phyloP scores from a whole-genome alignment of 2,888 invertebrate species.

The Polyploca ridens region DNA sequence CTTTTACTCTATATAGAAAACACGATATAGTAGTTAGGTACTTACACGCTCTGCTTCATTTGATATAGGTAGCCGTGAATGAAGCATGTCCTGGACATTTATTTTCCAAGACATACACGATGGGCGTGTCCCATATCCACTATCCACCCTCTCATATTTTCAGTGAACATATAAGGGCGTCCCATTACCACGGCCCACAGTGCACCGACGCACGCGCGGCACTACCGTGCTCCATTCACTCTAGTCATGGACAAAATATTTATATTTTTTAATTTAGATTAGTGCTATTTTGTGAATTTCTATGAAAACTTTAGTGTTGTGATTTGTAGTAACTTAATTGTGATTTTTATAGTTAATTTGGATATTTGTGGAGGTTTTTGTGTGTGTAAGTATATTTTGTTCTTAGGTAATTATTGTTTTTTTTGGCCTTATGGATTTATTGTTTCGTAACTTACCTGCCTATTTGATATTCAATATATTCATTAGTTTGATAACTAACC shows the following conservation, averaged over 20 bases:
- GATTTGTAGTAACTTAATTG: constrained; percentile 14
- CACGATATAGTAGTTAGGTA: too few relatives aligned
- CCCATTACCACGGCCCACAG: constrained; percentile 49
- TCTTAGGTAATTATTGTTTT: too few relatives aligned
- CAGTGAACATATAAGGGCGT: constrained; percentile 43
- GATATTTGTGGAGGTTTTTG: constrained; percentile 19
- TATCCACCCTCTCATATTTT: constrained; percentile 20
- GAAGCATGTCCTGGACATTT: neutral
- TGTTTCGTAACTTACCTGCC: too few relatives aligned
- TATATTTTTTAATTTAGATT: neutral
- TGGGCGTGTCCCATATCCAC: constrained; percentile 52
- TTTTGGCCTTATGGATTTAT: too few relatives aligned
- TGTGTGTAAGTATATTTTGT: neutral
- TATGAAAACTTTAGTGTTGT: constrained; percentile 3
- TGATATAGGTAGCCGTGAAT: neutral
- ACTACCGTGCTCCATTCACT: constrained; percentile 22
- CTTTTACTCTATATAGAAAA: too few relatives aligned
- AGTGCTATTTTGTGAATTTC: neutral
- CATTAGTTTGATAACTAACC: too few relatives aligned
- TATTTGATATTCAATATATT: too few relatives aligned
- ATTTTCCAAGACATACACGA: constrained; percentile 13
- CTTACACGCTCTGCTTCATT: too few relatives aligned
- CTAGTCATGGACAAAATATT: constrained; percentile 16
- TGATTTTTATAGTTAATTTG: too few relatives aligned
- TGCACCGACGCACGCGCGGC: constrained; percentile 38